phyloP scores from a whole-genome alignment of 1,140 invertebrate genomes.

The Phthorimaea operculella region DNA sequence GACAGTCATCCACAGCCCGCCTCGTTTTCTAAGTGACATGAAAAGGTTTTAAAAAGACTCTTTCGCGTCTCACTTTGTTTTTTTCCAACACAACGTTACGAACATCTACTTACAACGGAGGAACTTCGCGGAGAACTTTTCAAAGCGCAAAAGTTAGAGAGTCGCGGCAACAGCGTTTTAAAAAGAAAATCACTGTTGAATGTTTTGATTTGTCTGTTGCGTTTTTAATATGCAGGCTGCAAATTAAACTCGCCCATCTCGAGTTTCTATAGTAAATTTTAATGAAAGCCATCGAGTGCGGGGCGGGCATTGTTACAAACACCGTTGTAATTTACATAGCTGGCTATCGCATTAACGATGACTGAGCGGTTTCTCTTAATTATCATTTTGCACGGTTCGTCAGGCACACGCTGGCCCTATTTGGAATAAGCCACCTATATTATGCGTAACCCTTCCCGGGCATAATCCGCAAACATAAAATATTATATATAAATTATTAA shows the following conservation, averaged over 20 bases:
- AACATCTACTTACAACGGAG: not conserved
- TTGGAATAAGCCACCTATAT: conserved; percentile 12
- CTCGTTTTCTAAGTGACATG: conserved; percentile 22
- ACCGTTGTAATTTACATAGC: conserved; percentile 55
- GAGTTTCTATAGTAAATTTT: conserved; percentile 42
- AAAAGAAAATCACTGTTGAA: not conserved
- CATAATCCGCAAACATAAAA: conserved; percentile 2
- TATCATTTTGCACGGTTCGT: conserved; percentile 66
- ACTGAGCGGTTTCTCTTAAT: conserved; percentile 64
- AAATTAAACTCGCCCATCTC: conserved; percentile 18
- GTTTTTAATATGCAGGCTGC: conserved; percentile 2
- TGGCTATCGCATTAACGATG: conserved; percentile 62
- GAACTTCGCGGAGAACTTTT: not conserved
- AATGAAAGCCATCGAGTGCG: conserved; percentile 46
- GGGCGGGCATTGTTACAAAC: conserved; percentile 49
- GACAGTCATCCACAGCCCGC: conserved; percentile 28
- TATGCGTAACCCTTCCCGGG: conserved; percentile 12
- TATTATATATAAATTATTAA: not conserved
- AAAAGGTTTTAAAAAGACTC: conserved; percentile 21
- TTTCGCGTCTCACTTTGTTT: conserved; percentile 1
- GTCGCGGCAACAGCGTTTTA: not conserved
- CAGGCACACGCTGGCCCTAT: conserved; percentile 39
- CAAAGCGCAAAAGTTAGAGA: not conserved
- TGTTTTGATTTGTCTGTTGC: not conserved
- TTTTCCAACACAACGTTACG: not conserved